Conservation (phyloP, 1,140 invertebrate species). For the Penaeus chinensis region DNA sequence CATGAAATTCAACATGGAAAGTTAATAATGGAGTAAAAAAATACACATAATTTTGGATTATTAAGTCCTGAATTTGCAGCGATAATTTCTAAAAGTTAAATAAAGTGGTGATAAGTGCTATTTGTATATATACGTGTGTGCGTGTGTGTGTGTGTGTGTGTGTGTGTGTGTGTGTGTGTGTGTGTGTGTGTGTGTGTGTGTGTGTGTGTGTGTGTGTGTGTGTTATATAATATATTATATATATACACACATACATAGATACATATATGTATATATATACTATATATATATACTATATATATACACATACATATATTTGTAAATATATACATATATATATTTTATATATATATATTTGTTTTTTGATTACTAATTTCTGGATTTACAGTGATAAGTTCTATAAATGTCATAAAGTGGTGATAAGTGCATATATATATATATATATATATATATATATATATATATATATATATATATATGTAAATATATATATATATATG, state of each 20-base stretch:
- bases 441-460: neutral
- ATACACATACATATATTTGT: neutral
- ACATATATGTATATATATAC: neutral
- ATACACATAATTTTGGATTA: neutral
- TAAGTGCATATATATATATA: neutral
- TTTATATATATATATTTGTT: neutral
- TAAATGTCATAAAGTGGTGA: neutral
- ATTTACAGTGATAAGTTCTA: neutral
- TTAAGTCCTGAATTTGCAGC: neutral
- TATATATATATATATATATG: neutral
- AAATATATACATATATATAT: neutral
- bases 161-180: slow-evolving; percentile 1
- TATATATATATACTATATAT: neutral
- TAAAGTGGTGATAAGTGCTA: neutral
- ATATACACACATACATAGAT: no score
- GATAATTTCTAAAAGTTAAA: neutral
- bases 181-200: neutral
- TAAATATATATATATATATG: neutral
- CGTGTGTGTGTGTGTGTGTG: neutral
- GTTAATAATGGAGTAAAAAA: no score
- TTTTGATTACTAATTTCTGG: neutral
- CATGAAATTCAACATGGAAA: no score
- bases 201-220: neutral
- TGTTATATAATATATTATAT: neutral
- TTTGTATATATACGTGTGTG: neutral